Base-by-base conservation (phyloP, 2,888 invertebrate genomes). In the Atherix ibis region DNA sequence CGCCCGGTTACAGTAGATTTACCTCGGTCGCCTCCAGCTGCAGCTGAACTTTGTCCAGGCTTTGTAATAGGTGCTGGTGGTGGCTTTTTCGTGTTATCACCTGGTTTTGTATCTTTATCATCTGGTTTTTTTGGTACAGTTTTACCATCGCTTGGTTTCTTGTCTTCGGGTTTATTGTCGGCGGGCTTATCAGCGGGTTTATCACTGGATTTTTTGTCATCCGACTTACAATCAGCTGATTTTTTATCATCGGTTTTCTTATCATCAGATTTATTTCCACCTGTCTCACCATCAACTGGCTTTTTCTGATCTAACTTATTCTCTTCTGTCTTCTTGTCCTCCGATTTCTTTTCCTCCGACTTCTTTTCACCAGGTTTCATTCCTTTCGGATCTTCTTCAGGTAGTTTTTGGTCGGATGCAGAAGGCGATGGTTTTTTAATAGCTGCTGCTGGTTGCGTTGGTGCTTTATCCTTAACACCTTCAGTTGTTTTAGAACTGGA, bases 1-100 rank as follows among this genome's bases (percentile, higher is more conserved):
- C 73, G 73, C 1, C 80, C 80, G 1, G 79, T 78, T 2, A 74
- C 72, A 49, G 72, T 77, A 3, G 80, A 80, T 50, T 72, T 77
- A 9, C 80, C 80, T 37, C 67, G 70, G 36, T 67, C 70, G 19
- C 66, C 65, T 28, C 63, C 58, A 1, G 62, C 56, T 5, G 64
- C 56, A 10, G 61, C 58, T 27, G 59, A 52, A 26, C 62, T 56
- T 38, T 53, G 66, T 41, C 46, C 63, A 36, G 54, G 55, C 8
- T 53, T 53, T 6, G 27, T 3, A 5, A 48, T 51, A 10, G 67
- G 47, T 10, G 51, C 54, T 3, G 45, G 42, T 4, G 49, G 44
- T n/a, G 54, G 44, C 16, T 35, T 28, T 2, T 14, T 10, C n/a
- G 14, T 19, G 9, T 24, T 9, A 12, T 18, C 36, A 27, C 5